Percentiles rank a stretch among this genome's conserved stretches.
Evolutionary conservation across 1,140 invertebrate species (phyloP).

Genomic region (Zaprionus taronus): DNA sequence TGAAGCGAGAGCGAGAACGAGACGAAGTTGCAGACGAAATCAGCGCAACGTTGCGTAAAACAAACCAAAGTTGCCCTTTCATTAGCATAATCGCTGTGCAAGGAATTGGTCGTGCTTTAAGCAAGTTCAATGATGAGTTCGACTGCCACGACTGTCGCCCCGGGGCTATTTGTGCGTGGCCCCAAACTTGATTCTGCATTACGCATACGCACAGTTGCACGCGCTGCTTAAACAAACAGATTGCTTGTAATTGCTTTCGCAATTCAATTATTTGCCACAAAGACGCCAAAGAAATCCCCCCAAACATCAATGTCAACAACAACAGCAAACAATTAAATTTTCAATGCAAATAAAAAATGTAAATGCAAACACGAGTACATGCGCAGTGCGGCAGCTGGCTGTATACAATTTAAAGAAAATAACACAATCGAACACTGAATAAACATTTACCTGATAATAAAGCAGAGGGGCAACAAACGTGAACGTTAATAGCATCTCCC

Average conservation of each 20-base stretch:
- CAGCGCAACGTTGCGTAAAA: slow-evolving; percentile 42
- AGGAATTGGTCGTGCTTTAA: slow-evolving; percentile 47
- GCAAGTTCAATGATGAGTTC: background rate
- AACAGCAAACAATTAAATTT: slow-evolving; percentile 63
- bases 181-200: slow-evolving; percentile 37
- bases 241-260: slow-evolving; percentile 75
- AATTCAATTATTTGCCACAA: slow-evolving; percentile 69
- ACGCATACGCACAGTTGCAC: slow-evolving; percentile 49
- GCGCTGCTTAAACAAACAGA: slow-evolving; percentile 70
- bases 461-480: background rate
- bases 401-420: slow-evolving; percentile 51
- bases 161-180: slow-evolving; percentile 8
- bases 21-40: slow-evolving; percentile 20
- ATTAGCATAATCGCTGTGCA: slow-evolving; percentile 72
- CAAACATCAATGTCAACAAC: slow-evolving; percentile 55
- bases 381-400: slow-evolving; percentile 12
- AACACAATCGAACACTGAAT: slow-evolving; percentile 52
- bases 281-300: slow-evolving; percentile 30
- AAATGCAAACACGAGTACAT: slow-evolving; percentile 36
- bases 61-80: slow-evolving; percentile 56
- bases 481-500: background rate
- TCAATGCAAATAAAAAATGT: slow-evolving; percentile 53
- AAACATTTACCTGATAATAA: slow-evolving; percentile 60
- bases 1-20: background rate
- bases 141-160: background rate